Evolutionary conservation across 2,113 vertebrate species (phyloP), one percentile per base, ranked within the genome.

Genomic region (Bos indicus): DNA sequence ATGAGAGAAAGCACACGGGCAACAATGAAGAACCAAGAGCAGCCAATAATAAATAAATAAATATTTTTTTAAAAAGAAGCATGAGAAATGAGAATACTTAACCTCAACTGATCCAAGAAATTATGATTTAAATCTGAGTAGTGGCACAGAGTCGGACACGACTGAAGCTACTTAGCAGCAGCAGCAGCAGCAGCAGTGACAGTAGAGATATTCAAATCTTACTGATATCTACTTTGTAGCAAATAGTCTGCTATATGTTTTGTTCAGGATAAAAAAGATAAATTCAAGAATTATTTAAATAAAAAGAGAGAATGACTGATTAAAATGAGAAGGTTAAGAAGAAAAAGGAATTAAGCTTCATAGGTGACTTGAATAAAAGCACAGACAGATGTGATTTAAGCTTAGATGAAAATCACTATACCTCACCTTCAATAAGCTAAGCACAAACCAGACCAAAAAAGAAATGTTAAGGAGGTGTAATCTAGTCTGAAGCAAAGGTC

Each of bases 171-270:
- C 48, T 48, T 48, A 48, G 48, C 48, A 48, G 48, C 48, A 43
- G 43, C 43, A 43, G 43, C 43, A 43, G 43, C 43, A 43, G 43
- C 43, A 48, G 11, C 48, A 48, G 48, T 88, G 19, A 90, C 21
- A 92, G 85, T n/a, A 96, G 36, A 85, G 71, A 91, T 85, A 88
- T 56, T 95, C 19, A 92, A 96, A 80, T 89, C 52, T 85, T 94
- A 80, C 2, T 85, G 57, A 30, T n/a, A 83, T 21, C 56, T 85
- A 67, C 51, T 89, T 51, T 91, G 60, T 97, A 78, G 62, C 46
- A 93, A 90, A 52, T 16, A 89, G n/a, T 71, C 28, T 30, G 64
- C 60, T 64, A 60, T 9, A n/a, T 83, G 21, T 81, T 62, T 90
- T 74, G 33, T 83, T 93, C 33, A 95, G 48, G 40, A 88, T 57